Evolutionary conservation across 1,140 invertebrate species (phyloP), one percentile per base, ranked within the genome.

Genomic region (Maniola jurtina): DNA sequence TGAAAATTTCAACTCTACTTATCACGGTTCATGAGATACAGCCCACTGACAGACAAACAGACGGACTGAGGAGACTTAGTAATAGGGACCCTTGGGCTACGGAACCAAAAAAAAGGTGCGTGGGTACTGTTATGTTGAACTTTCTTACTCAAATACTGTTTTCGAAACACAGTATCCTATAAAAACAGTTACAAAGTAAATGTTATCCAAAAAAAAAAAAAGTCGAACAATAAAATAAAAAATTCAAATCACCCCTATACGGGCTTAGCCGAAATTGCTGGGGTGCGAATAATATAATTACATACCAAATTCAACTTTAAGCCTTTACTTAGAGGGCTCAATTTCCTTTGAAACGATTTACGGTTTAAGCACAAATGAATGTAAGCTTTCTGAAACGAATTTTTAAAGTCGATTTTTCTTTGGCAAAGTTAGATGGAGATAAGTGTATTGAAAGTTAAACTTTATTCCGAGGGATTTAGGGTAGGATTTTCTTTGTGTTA

Each of bases 211-310:
- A 64, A 72, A 58, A 68, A 62, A 62, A 62, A 59, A 48, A 59
- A 45, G 35, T 16, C 38, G 9, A 54, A 56, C 64, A 67, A 67
- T 66, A 63, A 72, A 69, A 75, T 66, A 61, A 69, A 70, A 75
- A 67, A 74, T 55, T 75, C 61, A 69, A 61, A 65, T 25, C 70
- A 64, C 69, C 72, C 48, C 66, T 66, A 61, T 64, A 63, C 50
- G 55, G 14, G 54, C 48, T 72, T 61, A 45, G 61, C 38, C 34
- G 61, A 42, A 55, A 63, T 63, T 40, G 50, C 61, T 63, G 34
- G 61, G 61, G 48, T 55, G 38, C 52, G 61, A 66, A 47, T 55
- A 25, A 15, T n/a, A 14, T 6, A 35, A 9, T 14, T 45, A 50
- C 35, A 68, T 14, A 50, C 45, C 42, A 64, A 65, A 67, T 61